Percentiles rank a stretch among this genome's conserved stretches.
These are phyloP conservation scores for Meteorus sp. DNA, from an alignment of 1,140 invertebrate genomes.

Conservation along the genomic window DNA sequence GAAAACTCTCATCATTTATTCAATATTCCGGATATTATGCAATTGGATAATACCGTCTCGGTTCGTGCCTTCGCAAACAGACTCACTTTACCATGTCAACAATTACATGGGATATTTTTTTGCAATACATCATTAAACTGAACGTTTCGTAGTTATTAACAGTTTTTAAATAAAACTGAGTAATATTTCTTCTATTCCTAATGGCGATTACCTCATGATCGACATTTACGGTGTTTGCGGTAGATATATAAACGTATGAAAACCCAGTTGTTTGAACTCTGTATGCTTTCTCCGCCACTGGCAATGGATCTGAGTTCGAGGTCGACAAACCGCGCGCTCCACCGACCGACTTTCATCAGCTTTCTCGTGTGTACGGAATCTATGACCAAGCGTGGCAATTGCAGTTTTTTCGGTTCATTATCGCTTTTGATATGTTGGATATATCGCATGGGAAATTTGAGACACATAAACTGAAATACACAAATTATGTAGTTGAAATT, in stretches of 20 bases:
- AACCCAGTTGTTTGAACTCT: background rate
- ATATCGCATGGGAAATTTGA: background rate
- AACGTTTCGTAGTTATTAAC: background rate
- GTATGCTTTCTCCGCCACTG: constrained; percentile 44
- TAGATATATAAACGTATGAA: background rate
- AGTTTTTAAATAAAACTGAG: background rate
- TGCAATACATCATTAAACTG: background rate
- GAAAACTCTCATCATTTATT: background rate
- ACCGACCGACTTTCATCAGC: constrained; percentile 49
- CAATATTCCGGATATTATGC: constrained; percentile 3
- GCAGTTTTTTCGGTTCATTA: background rate
- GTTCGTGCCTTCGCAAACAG: background rate
- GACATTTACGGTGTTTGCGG: background rate
- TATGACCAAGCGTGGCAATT: constrained; percentile 1
- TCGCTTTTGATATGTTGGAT: background rate
- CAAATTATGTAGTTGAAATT: no score
- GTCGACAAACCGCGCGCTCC: constrained; percentile 35
- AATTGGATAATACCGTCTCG: background rate
- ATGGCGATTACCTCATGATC: background rate
- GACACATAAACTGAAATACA: no score
- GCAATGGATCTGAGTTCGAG: constrained; percentile 39
- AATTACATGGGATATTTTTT: background rate
- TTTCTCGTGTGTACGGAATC: constrained; percentile 41
- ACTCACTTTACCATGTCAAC: background rate
- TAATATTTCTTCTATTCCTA: background rate